Percentiles rank a stretch among this genome's conserved stretches.
phyloP scores from a whole-genome alignment of 1,140 invertebrate species.

The Ostrea edulis region DNA sequence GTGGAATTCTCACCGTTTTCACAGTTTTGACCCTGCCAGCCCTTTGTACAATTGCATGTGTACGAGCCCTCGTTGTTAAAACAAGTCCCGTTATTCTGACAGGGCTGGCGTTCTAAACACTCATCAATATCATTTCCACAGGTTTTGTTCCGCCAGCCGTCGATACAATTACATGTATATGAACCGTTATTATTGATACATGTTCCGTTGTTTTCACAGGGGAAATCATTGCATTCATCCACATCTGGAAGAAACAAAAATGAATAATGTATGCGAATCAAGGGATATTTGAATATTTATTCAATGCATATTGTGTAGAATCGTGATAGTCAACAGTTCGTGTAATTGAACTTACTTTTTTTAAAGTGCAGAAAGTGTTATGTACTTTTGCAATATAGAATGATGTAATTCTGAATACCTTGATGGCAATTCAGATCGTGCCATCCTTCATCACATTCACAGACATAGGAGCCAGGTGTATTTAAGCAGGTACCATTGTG shows the following conservation, averaged over 20 bases:
- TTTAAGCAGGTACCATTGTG: slow-evolving; percentile 24
- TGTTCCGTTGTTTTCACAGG: slow-evolving; percentile 47
- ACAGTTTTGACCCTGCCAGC: slow-evolving; percentile 34
- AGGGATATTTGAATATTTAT: not conserved
- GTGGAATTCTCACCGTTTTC: not conserved
- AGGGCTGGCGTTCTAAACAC: slow-evolving; percentile 34
- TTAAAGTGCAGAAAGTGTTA: no score
- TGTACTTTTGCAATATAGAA: not conserved
- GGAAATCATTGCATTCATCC: slow-evolving; percentile 48
- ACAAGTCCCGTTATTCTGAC: slow-evolving; percentile 47
- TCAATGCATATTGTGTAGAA: not conserved
- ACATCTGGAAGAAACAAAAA: slow-evolving; percentile 45
- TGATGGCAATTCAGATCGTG: slow-evolving; percentile 12
- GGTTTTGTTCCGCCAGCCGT: slow-evolving; percentile 35
- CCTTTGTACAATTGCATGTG: slow-evolving; percentile 11
- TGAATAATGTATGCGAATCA: not conserved
- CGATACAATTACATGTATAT: slow-evolving; percentile 46
- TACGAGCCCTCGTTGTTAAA: slow-evolving; percentile 1
- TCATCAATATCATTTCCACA: slow-evolving; percentile 48
- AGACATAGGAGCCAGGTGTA: not conserved
- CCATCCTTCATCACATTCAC: not conserved
- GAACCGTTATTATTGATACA: slow-evolving; percentile 49
- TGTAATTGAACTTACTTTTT: not conserved
- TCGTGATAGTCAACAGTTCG: not conserved
- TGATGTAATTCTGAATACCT: slow-evolving; percentile 2